A percentile compares a stretch with the other conserved stretches of the same genome.
Evolutionary conservation across 2,888 invertebrate genomes (phyloP).

Genomic region (Ypsolopha sequella): DNA sequence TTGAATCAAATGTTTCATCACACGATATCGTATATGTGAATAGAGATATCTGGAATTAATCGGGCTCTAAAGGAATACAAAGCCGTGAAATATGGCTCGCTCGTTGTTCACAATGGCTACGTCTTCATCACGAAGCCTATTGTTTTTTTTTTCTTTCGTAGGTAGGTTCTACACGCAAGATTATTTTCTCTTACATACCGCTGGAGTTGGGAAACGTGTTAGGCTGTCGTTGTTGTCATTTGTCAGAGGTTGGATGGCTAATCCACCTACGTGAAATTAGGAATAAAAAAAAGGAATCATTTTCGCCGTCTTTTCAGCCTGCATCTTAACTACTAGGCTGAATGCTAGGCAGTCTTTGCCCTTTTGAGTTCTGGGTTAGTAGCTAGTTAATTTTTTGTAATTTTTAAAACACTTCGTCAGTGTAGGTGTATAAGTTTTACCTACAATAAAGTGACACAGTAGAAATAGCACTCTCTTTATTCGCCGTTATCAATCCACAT

Average conservation of each 20-base stretch:
- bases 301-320: too few species aligned
- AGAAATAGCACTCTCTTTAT: constrained; percentile 45
- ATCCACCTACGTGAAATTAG: constrained; percentile 12
- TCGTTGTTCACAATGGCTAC: constrained; percentile 68
- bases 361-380: too few species aligned
- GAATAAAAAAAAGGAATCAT: neutral
- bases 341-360: too few species aligned
- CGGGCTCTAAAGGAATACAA: constrained; percentile 62
- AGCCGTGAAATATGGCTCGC: constrained; percentile 66
- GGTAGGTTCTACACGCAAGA: constrained; percentile 48
- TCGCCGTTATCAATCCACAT: constrained; percentile 64
- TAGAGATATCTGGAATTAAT: constrained; percentile 71
- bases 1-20: constrained; percentile 44
- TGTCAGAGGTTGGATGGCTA: constrained; percentile 32
- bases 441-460: constrained; percentile 35
- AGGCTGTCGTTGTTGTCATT: constrained; percentile 40
- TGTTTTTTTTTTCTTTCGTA: constrained; percentile 61
- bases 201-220: constrained; percentile 57
- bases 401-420: neutral
- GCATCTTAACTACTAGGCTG: too few species aligned
- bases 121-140: constrained; percentile 67
- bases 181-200: constrained; percentile 53
- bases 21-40: constrained; percentile 55
- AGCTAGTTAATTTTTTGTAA: neutral
- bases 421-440: neutral